Conservation (phyloP, 2,888 invertebrate genomes). For the Phortica magna region DNA sequence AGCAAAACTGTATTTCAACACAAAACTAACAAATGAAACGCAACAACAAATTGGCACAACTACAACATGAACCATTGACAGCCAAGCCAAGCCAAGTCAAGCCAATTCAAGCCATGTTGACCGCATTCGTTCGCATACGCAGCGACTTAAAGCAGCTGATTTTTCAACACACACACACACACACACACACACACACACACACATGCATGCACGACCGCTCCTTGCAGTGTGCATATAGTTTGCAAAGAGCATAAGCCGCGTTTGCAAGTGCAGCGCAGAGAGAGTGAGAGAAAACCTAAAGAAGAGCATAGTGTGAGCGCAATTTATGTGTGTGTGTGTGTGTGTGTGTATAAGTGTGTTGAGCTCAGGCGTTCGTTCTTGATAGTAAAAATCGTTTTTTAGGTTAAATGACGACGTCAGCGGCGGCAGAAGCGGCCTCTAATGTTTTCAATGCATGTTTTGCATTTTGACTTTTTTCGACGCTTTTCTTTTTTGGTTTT, state of each 20-base stretch:
- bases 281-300: constrained; percentile 40
- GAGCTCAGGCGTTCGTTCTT: constrained; percentile 8
- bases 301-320: constrained; percentile 30
- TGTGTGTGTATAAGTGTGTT: constrained; percentile 33
- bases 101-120: not conserved
- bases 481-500: constrained; percentile 19
- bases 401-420: constrained; percentile 67
- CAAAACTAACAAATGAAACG: constrained; percentile 21
- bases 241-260: constrained; percentile 11
- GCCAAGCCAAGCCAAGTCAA: not conserved
- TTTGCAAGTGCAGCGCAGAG: constrained; percentile 28
- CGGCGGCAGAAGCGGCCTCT: constrained; percentile 53
- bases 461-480: constrained; percentile 1
- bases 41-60: not conserved
- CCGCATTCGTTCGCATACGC: constrained; percentile 34
- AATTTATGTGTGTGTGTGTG: constrained; percentile 39
- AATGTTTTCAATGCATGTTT: constrained; percentile 44
- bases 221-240: constrained; percentile 57
- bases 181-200: constrained; percentile 37
- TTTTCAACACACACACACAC: constrained; percentile 45
- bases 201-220: constrained; percentile 43
- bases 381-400: constrained; percentile 50
- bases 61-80: constrained; percentile 6
- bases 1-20: constrained; percentile 22
- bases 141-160: constrained; percentile 39